Base-by-base conservation (phyloP, 2,888 invertebrate species). In the Thelaira solivaga region DNA sequence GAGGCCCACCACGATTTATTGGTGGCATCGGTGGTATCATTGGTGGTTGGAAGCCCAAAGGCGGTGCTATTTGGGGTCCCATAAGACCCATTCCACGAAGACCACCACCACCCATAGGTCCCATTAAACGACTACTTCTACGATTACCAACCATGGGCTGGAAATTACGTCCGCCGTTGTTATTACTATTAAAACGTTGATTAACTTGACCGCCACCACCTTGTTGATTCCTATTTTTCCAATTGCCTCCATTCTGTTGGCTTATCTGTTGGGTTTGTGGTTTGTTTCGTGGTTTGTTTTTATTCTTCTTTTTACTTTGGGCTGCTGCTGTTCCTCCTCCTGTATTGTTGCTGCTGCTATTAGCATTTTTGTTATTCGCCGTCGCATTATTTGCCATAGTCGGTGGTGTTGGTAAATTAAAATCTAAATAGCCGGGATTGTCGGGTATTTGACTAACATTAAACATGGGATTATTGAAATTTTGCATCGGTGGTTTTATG, bases 391-490 rank as follows among this genome's bases (percentile, higher is more conserved):
- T 82, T 34, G 69, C 75, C 18, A 72, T 80, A 1, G 69, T 73
- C 47, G 83, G 81, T 20, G 83, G 83, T 43, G 87, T 85, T 2
- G 84, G 80, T 31, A 88, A 87, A 43, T 85, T 86, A 71, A 88
- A 89, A 77, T 89, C 89, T 77, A 88, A 85, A 72, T 88, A 89
- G 0, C 89, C 88, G 2, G 88, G 87, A 83, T 89, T 89, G 73
- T 88, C 88, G 26, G 88, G 88, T 81, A 89, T 88, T 79, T 89
- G 89, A 75, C 85, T 86, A 65, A 87, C 85, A 73, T 86, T 84
- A 81, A 87, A 88, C 85, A 89, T 87, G 34, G 86, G 83, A 64
- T 84, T 84, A 43, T 80, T 80, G 51, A 77, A 69, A 51, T 57
- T 73, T 22, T 83, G 84, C 55, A 80, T 68, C 49, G 51, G 67